Evolutionary conservation across 2,797 vertebrate genomes (phyloP).

Genomic region (Cheirogaleus major): DNA sequence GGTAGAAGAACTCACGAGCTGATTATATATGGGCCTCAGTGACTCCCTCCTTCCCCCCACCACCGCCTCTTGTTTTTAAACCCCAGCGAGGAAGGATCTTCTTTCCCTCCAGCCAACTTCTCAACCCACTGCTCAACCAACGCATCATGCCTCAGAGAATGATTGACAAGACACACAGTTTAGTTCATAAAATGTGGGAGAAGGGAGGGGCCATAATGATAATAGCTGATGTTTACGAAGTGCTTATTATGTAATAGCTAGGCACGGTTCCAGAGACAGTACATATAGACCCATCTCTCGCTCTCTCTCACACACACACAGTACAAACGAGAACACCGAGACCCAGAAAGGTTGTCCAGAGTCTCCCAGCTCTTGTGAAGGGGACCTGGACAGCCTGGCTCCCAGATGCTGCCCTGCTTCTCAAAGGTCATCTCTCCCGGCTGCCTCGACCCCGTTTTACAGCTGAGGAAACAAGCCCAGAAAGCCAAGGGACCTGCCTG

Average conservation of each 20-base stretch:
- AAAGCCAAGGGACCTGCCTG: background rate
- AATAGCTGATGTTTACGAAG: background rate
- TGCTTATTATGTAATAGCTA: background rate
- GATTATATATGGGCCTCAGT: background rate
- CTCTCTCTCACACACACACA: background rate
- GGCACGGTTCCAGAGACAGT: background rate
- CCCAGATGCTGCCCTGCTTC: background rate
- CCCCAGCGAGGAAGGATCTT: background rate
- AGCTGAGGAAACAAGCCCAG: background rate
- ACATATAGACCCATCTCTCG: background rate
- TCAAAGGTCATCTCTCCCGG: background rate
- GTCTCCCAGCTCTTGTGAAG: background rate
- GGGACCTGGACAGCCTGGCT: background rate
- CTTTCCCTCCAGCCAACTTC: background rate
- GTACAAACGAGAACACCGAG: background rate
- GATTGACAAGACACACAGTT: background rate
- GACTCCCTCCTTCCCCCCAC: background rate
- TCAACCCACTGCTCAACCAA: background rate
- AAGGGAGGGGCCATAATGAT: background rate
- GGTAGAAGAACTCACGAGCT: background rate
- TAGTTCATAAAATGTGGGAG: background rate
- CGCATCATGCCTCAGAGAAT: background rate
- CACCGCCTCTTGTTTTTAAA: background rate
- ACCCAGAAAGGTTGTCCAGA: background rate
- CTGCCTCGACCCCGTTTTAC: background rate